These are phyloP conservation scores for Agrypnus murinus DNA, from an alignment of 2,888 invertebrate species.

Conservation along the genomic window DNA sequence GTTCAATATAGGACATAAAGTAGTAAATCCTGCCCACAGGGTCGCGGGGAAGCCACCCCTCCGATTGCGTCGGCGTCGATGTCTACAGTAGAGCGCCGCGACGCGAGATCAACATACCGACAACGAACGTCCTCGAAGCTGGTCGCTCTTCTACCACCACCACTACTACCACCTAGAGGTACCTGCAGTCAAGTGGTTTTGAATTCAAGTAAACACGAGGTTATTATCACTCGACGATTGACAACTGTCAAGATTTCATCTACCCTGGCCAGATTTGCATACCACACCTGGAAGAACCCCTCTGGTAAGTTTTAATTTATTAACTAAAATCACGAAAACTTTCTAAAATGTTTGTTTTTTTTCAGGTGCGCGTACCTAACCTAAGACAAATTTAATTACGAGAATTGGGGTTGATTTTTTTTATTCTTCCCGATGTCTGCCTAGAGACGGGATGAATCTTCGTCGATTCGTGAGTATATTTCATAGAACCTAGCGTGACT, in stretches of 20 bases:
- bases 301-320: background rate
- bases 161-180: slow-evolving; percentile 13
- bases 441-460: background rate
- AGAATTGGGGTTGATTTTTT: background rate
- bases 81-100: slow-evolving; percentile 66
- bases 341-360: background rate
- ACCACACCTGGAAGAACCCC: background rate
- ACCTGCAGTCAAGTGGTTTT: background rate
- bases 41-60: slow-evolving; percentile 69
- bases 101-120: slow-evolving; percentile 66
- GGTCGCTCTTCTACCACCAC: slow-evolving; percentile 57
- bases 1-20: slow-evolving; percentile 75
- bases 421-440: background rate
- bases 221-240: background rate
- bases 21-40: slow-evolving; percentile 71
- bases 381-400: background rate
- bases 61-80: slow-evolving; percentile 70
- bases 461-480: slow-evolving; percentile 4
- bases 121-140: slow-evolving; percentile 63
- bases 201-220: slow-evolving; percentile 3
- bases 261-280: background rate
- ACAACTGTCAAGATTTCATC: background rate
- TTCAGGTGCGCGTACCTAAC: background rate
- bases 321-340: background rate
- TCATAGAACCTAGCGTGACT: slow-evolving; percentile 23